Conservation (phyloP, 2,113 vertebrate species). For the Thamnophis sirtalis region DNA sequence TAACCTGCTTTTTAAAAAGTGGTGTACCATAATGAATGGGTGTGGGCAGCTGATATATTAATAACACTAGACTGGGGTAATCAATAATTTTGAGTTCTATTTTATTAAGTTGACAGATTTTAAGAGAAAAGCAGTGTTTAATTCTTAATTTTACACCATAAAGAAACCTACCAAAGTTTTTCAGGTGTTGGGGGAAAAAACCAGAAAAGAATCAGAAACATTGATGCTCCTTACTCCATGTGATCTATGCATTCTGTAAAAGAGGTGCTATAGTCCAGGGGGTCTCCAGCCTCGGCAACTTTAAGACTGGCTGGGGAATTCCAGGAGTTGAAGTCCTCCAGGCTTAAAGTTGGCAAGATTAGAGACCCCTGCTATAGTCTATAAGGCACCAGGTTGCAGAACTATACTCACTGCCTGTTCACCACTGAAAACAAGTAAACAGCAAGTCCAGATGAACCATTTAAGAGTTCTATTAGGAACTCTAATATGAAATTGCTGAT, state of each 20-base stretch:
- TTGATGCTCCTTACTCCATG: neutral
- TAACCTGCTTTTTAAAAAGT: too few relatives aligned
- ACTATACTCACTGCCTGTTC: neutral
- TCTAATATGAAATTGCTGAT: neutral
- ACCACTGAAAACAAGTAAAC: neutral
- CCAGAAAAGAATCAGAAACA: neutral
- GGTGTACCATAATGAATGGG: neutral
- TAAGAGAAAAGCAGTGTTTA: neutral
- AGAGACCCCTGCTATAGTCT: too few relatives aligned
- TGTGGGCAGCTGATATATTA: neutral
- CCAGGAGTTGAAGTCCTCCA: too few relatives aligned
- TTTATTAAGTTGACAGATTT: neutral
- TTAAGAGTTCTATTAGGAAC: neutral
- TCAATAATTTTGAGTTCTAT: neutral
- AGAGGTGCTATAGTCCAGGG: neutral
- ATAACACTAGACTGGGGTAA: neutral
- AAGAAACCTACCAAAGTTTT: neutral
- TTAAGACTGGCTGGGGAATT: too few relatives aligned
- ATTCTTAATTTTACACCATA: neutral
- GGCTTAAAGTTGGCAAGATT: too few relatives aligned
- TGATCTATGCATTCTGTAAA: neutral
- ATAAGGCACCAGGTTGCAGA: neutral
- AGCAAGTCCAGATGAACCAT: neutral
- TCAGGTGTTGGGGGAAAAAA: neutral
- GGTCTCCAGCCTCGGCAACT: too few relatives aligned